Evolutionary conservation across 53 echinoderm and acorn worm genomes (phyloP), one percentile per base, ranked within the genome.

Genomic region (Echinarachnius parma): DNA sequence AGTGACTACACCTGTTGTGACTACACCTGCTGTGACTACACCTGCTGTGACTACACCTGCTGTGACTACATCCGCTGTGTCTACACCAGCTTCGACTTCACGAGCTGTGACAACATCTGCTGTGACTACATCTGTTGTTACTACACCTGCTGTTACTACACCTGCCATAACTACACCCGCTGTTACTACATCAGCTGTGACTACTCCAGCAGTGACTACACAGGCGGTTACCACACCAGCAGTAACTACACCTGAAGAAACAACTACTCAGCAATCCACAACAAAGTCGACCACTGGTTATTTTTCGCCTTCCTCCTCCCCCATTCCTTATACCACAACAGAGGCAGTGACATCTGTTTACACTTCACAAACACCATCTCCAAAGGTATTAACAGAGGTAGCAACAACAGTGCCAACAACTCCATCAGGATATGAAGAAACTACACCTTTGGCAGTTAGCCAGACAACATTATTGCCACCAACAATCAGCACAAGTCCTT

Each of bases 321-420:
- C 35, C 75, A 37, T 57, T 75, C 1, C 57, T 75, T 20, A 82
- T 75, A 3, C 59, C 1, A 48, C 46, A 10, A 21, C 59, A 1
- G 26, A 60, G 24, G 47, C 45, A 1, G 46, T 46, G n/a, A 42
- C 60, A 26, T 18, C 46, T 8, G 60, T n/a, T n/a, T n/a, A n/a
- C 46, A 28, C 42, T 1, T 0, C 4, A 5, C 29, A 28, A 13
- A 27, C 9, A 46, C 66, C 27, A 47, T 48, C 0, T 23, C 25
- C n/a, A n/a, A n/a, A n/a, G n/a, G n/a, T n/a, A n/a, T n/a, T n/a
- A 14, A 28, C 42, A 4, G 45, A 42, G 2, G 44, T 22, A 19
- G 22, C 65, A 0, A 0, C n/a, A 27, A 25, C 47, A 37, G 44
- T 22, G 0, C 32, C 44, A 5, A 1, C 20, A 5, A 35, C 63